phyloP scores from a whole-genome alignment of 92 coral and sea anemone species.

The Scolanthus callimorphus region DNA sequence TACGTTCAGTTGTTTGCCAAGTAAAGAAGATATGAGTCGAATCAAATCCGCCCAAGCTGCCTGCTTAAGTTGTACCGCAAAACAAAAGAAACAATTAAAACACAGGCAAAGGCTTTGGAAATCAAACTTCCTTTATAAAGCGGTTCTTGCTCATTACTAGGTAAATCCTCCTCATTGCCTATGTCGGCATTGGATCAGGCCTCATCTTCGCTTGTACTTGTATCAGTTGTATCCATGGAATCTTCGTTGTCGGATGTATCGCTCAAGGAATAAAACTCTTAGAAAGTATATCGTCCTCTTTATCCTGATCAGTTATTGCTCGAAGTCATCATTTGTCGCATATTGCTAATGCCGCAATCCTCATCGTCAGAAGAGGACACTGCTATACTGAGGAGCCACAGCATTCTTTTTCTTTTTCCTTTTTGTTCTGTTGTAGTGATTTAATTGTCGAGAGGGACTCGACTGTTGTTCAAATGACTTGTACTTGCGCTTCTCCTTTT shows the following conservation, averaged over 20 bases:
- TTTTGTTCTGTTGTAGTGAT: constrained; percentile 3
- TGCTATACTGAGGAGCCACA: no score
- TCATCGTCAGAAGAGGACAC: no score
- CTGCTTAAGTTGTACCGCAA: no score
- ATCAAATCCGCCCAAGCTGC: constrained; percentile 47
- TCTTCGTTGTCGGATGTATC: neutral
- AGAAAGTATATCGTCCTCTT: no score
- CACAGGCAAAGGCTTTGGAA: constrained; percentile 8
- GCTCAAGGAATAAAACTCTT: no score
- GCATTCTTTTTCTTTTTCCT: no score
- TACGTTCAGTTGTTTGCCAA: constrained; percentile 15
- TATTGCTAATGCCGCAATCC: no score
- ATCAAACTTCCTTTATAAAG: constrained; percentile 15
- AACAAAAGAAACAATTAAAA: constrained; percentile 19
- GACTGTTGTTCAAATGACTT: constrained; percentile 8
- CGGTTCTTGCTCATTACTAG: constrained; percentile 7
- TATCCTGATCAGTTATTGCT: no score
- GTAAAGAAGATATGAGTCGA: constrained; percentile 19
- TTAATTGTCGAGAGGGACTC: constrained; percentile 19
- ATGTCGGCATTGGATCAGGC: neutral
- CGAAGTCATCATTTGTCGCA: no score
- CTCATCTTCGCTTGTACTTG: constrained; percentile 5
- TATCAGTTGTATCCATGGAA: neutral
- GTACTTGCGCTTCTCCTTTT: constrained; percentile 16
- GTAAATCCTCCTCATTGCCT: constrained; percentile 1